A percentile compares a stretch with the other conserved stretches of the same genome.
These are phyloP conservation scores for Otolemur crassicaudatus DNA, from an alignment of 2,797 vertebrate species.

Conservation along the genomic window DNA sequence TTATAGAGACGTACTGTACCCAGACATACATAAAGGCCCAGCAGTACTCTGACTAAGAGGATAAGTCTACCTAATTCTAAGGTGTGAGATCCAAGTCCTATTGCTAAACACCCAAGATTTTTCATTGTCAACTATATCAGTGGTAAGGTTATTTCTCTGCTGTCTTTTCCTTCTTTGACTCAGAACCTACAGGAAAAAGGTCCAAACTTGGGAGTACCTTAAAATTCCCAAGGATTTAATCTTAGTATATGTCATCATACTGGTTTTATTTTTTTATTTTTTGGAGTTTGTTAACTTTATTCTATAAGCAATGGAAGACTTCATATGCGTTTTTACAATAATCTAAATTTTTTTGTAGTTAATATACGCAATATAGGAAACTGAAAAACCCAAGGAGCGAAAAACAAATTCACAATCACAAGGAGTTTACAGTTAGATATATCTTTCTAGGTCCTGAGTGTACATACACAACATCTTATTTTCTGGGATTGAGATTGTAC, in stretches of 20 bases:
- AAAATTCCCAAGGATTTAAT: neutral
- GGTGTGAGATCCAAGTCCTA: neutral
- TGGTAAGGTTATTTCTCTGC: neutral
- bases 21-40: neutral
- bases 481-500: too few relatives aligned
- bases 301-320: too few relatives aligned
- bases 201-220: neutral
- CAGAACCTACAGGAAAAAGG: neutral
- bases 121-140: neutral
- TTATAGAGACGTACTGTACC: neutral
- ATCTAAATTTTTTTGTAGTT: too few relatives aligned
- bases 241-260: neutral
- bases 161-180: neutral
- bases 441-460: too few relatives aligned
- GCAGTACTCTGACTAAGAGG: neutral
- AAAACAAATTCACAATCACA: too few relatives aligned
- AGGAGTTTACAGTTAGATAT: too few relatives aligned
- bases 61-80: neutral
- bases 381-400: too few relatives aligned
- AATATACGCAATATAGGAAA: too few relatives aligned
- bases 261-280: too few relatives aligned
- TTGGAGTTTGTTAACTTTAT: too few relatives aligned
- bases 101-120: neutral
- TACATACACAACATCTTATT: too few relatives aligned
- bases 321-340: too few relatives aligned